A percentile compares a stretch with the other conserved stretches of the same genome.
Conservation (phyloP, 2,888 invertebrate species). For the Euzetes globulus region DNA sequence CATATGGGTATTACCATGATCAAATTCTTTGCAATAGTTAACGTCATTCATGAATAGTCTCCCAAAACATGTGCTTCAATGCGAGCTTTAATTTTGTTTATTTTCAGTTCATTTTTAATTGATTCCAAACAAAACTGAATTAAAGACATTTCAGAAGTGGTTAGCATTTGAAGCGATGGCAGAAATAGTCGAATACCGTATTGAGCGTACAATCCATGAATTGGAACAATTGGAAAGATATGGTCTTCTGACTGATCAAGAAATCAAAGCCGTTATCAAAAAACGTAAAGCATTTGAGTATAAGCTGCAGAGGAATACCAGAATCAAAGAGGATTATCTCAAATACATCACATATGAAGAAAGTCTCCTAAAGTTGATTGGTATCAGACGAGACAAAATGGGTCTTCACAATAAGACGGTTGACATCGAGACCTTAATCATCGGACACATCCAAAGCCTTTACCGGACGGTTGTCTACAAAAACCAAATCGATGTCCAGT, state of each 20-base stretch:
- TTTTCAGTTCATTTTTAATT: too few relatives aligned
- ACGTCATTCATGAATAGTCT: too few relatives aligned
- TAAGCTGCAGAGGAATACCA: conserved; percentile 60
- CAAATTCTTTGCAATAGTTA: too few relatives aligned
- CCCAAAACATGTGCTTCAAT: too few relatives aligned
- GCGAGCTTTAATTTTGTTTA: too few relatives aligned
- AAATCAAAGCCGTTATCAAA: conserved; percentile 59
- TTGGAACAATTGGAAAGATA: conserved; percentile 69
- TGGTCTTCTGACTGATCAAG: conserved; percentile 61
- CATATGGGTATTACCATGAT: too few relatives aligned
- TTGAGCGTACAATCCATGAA: conserved; percentile 70
- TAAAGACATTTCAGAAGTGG: too few relatives aligned
- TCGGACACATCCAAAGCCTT: conserved; percentile 62
- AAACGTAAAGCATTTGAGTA: conserved; percentile 65
- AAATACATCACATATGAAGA: conserved; percentile 62
- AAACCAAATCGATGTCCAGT: conserved; percentile 59
- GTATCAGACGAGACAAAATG: conserved; percentile 54
- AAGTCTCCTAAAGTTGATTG: conserved; percentile 59
- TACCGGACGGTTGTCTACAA: conserved; percentile 51
- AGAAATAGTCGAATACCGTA: conserved; percentile 67
- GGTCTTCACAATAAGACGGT: conserved; percentile 57
- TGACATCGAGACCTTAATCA: conserved; percentile 61
- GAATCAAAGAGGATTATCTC: conserved; percentile 62
- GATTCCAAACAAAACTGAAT: not conserved
- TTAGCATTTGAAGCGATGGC: conserved; percentile 56